Evolutionary conservation across 1,140 invertebrate species (phyloP).

Genomic region (Saccostrea cuccullata): DNA sequence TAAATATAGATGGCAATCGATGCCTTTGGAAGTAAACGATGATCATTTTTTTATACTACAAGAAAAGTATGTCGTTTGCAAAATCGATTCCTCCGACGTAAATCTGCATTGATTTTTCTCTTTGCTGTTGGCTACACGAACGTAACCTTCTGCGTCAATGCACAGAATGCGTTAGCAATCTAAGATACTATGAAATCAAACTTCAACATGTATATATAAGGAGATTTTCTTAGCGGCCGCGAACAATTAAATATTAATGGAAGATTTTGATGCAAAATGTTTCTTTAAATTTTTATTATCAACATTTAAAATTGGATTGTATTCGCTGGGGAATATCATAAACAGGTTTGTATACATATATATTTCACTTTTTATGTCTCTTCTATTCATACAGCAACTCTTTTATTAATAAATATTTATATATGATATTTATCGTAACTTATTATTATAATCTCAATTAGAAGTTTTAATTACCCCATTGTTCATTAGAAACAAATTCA

Average conservation of each 20-base stretch:
- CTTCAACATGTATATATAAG: conserved; percentile 34
- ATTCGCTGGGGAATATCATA: not conserved
- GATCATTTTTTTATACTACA: conserved; percentile 5
- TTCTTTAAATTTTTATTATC: not conserved
- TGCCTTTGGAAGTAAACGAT: conserved; percentile 30
- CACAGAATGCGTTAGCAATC: conserved; percentile 5
- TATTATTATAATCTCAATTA: too few relatives aligned
- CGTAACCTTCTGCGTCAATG: conserved; percentile 29
- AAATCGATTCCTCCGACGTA: conserved; percentile 26
- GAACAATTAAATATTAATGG: conserved; percentile 30
- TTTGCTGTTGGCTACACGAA: conserved; percentile 17
- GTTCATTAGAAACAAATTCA: too few relatives aligned
- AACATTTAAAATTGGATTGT: not conserved
- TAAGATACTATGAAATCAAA: not conserved
- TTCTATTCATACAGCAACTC: not conserved
- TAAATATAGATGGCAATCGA: conserved; percentile 35
- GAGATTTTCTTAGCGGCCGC: conserved; percentile 24
- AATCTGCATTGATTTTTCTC: conserved; percentile 16
- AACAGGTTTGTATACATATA: not conserved
- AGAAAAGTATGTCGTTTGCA: conserved; percentile 33
- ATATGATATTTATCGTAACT: too few relatives aligned
- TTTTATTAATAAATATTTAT: too few relatives aligned
- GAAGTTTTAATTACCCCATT: too few relatives aligned
- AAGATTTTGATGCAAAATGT: conserved; percentile 8
- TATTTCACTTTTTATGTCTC: not conserved